Evolutionary conservation across 2,888 invertebrate genomes (phyloP).

Genomic region (Lysandra bellargus): DNA sequence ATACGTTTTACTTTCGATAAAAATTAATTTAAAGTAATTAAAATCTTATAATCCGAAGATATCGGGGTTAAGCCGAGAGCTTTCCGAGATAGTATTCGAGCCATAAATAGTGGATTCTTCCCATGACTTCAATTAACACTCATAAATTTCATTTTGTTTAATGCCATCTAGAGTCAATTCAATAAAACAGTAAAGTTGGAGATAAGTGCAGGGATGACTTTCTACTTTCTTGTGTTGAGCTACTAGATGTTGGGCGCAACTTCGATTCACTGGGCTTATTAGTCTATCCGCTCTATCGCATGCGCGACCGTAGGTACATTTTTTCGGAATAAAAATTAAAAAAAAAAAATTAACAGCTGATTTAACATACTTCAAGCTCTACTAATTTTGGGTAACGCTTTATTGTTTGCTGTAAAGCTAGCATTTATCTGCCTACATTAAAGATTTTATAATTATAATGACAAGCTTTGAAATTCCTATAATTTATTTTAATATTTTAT

Average conservation of each 20-base stretch:
- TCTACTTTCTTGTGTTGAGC: background rate
- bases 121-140: conserved; percentile 44
- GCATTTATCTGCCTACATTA: no score
- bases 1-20: conserved; percentile 19
- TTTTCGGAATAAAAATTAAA: no score
- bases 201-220: conserved; percentile 17
- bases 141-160: conserved; percentile 44
- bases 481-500: no score
- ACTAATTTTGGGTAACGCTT: no score
- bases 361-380: no score
- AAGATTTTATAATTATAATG: no score
- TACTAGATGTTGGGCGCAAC: background rate
- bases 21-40: conserved; percentile 31
- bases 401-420: no score
- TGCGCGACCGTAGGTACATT: no score
- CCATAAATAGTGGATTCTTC: conserved; percentile 38
- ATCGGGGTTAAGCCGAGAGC: conserved; percentile 25
- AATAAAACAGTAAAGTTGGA: conserved; percentile 41
- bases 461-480: no score
- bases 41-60: conserved; percentile 32
- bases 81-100: conserved; percentile 19
- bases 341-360: no score
- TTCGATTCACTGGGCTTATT: background rate
- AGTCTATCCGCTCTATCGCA: no score
- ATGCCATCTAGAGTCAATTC: conserved; percentile 34